Percentiles rank a stretch among this genome's conserved stretches.
phyloP scores from a whole-genome alignment of 2,888 invertebrate species.

The Phytoseiulus persimilis region DNA sequence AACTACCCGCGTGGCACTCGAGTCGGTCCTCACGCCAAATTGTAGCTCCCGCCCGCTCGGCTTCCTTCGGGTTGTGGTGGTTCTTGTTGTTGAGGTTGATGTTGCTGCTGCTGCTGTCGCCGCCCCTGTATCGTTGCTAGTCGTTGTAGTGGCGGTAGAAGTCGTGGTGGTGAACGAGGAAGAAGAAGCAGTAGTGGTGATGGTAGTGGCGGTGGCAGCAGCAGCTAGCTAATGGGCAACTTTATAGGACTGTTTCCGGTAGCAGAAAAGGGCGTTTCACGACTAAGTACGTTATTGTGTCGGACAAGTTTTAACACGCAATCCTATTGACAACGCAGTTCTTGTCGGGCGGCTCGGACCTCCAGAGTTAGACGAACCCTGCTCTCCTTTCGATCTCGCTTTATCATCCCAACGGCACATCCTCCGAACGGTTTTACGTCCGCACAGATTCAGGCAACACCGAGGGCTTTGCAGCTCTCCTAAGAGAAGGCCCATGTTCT shows the following conservation, averaged over 20 bases:
- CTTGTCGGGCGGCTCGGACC: neutral
- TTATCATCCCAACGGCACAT: neutral
- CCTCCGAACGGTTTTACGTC: neutral
- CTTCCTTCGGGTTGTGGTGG: neutral
- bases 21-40: neutral
- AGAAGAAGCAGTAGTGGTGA: neutral
- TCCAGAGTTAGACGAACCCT: neutral
- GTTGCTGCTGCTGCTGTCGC: neutral
- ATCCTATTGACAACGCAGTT: neutral
- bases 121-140: neutral
- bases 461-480: neutral
- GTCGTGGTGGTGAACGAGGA: neutral
- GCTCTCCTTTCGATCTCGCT: neutral
- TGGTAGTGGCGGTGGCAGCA: neutral
- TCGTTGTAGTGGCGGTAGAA: neutral
- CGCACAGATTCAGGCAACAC: neutral
- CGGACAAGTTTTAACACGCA: constrained; percentile 37
- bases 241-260: constrained; percentile 5
- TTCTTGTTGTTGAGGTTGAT: neutral
- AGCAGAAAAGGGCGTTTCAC: constrained; percentile 21
- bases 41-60: neutral
- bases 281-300: constrained; percentile 37
- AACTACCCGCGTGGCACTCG: neutral
- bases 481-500: neutral
- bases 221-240: neutral